Evolutionary conservation across 2,113 vertebrate species (phyloP).

Genomic region (Dicerorhinus sumatrensis): DNA sequence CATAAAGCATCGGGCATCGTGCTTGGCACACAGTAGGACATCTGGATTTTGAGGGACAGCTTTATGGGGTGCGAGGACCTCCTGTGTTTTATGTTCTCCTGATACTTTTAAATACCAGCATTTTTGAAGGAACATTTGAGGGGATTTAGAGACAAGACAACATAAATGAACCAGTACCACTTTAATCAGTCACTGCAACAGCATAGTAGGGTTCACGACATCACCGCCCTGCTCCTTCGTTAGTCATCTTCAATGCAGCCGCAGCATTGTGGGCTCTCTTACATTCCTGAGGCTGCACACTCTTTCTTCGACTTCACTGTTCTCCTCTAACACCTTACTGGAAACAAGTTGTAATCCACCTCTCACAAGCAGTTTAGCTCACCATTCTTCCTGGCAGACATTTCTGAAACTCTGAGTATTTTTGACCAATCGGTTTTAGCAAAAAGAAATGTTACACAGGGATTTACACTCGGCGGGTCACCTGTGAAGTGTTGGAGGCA

Average conservation of each 20-base stretch:
- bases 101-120: not conserved
- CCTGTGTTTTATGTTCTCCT: not conserved
- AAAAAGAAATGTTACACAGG: not conserved
- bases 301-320: not conserved
- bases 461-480: not conserved
- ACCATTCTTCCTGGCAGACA: not conserved
- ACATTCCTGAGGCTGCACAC: not conserved
- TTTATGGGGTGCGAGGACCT: not conserved
- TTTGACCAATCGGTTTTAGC: conserved; percentile 9
- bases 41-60: not conserved
- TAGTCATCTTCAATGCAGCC: not conserved
- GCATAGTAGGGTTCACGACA: not conserved
- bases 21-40: not conserved
- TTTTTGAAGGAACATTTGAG: not conserved
- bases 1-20: not conserved
- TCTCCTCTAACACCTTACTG: not conserved
- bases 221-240: not conserved
- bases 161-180: not conserved
- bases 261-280: too few species aligned
- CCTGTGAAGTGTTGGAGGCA: not conserved
- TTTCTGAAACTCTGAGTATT: conserved; percentile 21
- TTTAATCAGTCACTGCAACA: not conserved
- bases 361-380: not conserved
- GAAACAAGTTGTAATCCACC: not conserved
- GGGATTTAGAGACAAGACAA: conserved; percentile 2